Evolutionary conservation across 2,113 vertebrate species (phyloP), one percentile per base, ranked within the genome.

Genomic region (Seriola quinqueradiata): DNA sequence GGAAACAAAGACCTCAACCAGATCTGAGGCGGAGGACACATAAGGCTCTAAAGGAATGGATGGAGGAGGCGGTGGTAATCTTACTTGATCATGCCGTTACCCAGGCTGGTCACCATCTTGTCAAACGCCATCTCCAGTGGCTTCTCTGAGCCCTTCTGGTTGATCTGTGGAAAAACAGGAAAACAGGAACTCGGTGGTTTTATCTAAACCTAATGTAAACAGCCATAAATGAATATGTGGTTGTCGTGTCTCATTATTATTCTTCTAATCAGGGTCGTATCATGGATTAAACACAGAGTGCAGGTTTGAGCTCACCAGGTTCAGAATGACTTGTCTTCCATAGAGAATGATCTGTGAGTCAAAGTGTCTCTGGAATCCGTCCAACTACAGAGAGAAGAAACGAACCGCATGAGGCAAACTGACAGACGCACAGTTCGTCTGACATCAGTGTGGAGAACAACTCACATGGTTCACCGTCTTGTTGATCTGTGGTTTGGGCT

Each of bases 281-380:
- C 14, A 32, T 14, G 7, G 17, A 17, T 55, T 66, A 5, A 38
- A 54, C 34, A 6, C 34, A 28, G 28, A 28, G 28, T 38, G 38
- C 38, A 42, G 40, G 40, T 42, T 42, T 42, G 40, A 42, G 68
- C 96, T 63, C 95, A 98, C 97, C 97, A 99, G 91, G 84, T 99
- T 99, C 86, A 99, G 88, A 90, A 98, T 95, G 77, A 97, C 93
- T 94, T 99, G 98, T 86, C 96, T 98, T 87, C 97, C 98, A 91
- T 99, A 99, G 83, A 96, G 96, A 87, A 99, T 97, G 80, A 97
- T 95, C 92, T 99, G 98, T 0, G 97, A 97, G 91, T 99, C 97
- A 93, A 99, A 99, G 88, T 99, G 98, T 87, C 98, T 97, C 95
- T 99, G 97, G 90, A 99, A 97, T 79, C 97, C 98, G 88, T 99